A percentile compares a stretch with the other conserved stretches of the same genome.
Evolutionary conservation across 2,797 vertebrate genomes (phyloP).

Genomic region (Morus bassanus): DNA sequence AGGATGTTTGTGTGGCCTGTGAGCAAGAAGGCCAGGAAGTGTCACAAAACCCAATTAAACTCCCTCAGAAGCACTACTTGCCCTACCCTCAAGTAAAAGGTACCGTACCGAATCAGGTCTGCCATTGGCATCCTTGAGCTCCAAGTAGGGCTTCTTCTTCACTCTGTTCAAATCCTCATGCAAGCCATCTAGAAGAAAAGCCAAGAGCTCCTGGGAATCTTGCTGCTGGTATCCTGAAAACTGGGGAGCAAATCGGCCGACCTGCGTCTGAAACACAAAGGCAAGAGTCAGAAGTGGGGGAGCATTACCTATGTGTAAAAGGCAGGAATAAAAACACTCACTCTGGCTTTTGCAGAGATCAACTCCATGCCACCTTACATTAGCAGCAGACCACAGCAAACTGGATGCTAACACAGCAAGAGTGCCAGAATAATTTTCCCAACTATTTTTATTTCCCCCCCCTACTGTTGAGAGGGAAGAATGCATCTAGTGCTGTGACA

Average conservation of each 20-base stretch:
- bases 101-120: slow-evolving; percentile 86
- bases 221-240: slow-evolving; percentile 98
- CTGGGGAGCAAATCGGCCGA: slow-evolving; percentile 95
- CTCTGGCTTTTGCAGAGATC: neutral
- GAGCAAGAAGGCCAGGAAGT: neutral
- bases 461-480: neutral
- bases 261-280: slow-evolving; percentile 85
- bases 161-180: slow-evolving; percentile 97
- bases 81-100: neutral
- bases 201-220: slow-evolving; percentile 95
- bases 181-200: slow-evolving; percentile 93
- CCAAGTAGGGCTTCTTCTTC: slow-evolving; percentile 96
- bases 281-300: neutral
- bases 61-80: neutral
- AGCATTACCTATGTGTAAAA: neutral
- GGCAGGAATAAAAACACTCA: neutral
- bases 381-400: neutral
- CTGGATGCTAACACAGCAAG: neutral
- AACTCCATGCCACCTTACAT: neutral
- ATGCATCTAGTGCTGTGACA: neutral
- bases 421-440: neutral
- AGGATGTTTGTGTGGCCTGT: neutral
- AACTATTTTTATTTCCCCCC: neutral
- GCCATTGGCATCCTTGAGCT: slow-evolving; percentile 91
- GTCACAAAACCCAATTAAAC: neutral